phyloP scores from a whole-genome alignment of 2,113 vertebrate species.

The Rousettus leschenaultii region DNA sequence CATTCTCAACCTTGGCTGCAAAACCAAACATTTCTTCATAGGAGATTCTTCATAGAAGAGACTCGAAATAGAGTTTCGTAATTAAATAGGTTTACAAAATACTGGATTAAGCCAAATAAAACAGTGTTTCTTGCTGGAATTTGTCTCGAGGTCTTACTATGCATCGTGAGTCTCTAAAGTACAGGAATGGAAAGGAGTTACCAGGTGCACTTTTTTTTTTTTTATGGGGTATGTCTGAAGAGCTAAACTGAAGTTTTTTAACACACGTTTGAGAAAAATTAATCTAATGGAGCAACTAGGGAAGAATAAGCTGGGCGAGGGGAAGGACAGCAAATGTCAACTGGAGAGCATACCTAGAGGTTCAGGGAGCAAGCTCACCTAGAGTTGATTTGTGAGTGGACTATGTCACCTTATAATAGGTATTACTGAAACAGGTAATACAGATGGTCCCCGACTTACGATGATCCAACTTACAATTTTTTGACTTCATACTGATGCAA shows the following conservation, averaged over 20 bases:
- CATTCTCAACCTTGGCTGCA: neutral
- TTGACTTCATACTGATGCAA: neutral
- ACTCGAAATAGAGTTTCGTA: neutral
- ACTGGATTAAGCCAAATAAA: neutral
- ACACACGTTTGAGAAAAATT: neutral
- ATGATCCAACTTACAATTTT: no score
- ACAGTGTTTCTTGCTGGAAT: neutral
- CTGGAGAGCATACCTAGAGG: neutral
- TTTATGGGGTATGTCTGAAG: neutral
- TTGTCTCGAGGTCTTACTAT: neutral
- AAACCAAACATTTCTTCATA: neutral
- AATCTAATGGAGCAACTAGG: neutral
- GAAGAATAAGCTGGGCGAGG: neutral
- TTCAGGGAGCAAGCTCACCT: neutral
- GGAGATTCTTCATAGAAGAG: neutral
- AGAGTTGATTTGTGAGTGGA: neutral
- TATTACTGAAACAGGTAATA: neutral
- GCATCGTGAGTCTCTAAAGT: neutral
- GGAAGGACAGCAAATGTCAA: neutral
- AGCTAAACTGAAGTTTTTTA: neutral
- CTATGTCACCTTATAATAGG: neutral
- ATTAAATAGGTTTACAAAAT: neutral
- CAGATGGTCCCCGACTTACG: neutral
- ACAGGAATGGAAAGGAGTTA: neutral
- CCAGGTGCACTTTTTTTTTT: neutral